These are phyloP conservation scores for Sarotherodon lohbergeri DNA, from an alignment of 2,113 vertebrate species.

Conservation along the genomic window DNA sequence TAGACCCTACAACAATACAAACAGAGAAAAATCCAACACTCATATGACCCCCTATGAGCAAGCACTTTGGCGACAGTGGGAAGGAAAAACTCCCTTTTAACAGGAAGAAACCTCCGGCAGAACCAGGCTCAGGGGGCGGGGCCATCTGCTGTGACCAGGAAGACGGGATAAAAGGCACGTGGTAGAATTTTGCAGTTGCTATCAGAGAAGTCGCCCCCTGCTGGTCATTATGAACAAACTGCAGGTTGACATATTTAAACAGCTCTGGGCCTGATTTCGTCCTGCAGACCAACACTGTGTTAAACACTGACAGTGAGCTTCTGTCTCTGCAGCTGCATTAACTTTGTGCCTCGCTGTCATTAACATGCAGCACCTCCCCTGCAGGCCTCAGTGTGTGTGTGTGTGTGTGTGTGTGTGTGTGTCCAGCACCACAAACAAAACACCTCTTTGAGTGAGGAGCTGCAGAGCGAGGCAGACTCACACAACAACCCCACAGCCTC, in stretches of 20 bases:
- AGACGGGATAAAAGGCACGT: background rate
- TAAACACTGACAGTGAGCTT: background rate
- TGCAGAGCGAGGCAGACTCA: background rate
- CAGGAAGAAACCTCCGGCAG: background rate
- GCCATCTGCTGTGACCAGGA: rapidly evolving
- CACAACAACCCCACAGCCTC: background rate
- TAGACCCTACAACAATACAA: too few species aligned
- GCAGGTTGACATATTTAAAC: background rate
- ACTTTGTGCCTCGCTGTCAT: background rate
- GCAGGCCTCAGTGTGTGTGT: background rate
- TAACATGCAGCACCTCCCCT: background rate
- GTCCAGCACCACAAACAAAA: background rate
- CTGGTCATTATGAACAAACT: background rate
- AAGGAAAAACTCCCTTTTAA: background rate
- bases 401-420: background rate
- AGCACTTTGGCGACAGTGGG: rapidly evolving
- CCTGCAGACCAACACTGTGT: background rate
- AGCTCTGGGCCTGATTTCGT: background rate
- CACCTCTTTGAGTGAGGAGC: background rate
- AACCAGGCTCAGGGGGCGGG: background rate
- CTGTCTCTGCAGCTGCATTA: background rate
- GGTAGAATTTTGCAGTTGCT: background rate
- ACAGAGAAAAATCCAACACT: background rate
- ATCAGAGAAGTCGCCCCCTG: background rate
- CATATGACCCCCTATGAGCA: background rate